phyloP scores from a whole-genome alignment of 2,888 invertebrate species.

The Eulithis prunata region DNA sequence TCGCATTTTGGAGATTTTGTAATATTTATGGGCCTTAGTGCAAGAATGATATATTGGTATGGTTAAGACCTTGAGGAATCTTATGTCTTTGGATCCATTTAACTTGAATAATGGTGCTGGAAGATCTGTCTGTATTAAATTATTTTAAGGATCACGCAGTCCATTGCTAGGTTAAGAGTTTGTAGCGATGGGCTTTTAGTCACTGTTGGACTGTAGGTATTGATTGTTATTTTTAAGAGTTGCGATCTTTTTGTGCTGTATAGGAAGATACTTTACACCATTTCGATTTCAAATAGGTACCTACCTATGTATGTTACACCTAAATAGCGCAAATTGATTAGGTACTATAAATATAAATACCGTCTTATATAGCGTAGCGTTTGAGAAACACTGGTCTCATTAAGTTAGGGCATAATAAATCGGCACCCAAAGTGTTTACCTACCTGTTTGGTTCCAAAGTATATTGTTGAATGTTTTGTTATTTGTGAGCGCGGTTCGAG shows the following conservation, averaged over 20 bases:
- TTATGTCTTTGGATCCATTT: constrained; percentile 54
- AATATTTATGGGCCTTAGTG: constrained; percentile 46
- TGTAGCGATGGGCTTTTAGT: constrained; percentile 55
- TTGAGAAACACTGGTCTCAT: constrained; percentile 82
- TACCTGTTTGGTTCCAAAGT: constrained; percentile 79
- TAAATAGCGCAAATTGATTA: constrained; percentile 51
- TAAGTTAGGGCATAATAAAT: constrained; percentile 74
- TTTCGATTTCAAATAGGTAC: constrained; percentile 28
- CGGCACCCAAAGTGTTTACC: constrained; percentile 79
- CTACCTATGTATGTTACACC: constrained; percentile 37
- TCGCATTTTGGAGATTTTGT: constrained; percentile 43
- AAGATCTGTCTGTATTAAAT: constrained; percentile 75
- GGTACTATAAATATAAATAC: constrained; percentile 44
- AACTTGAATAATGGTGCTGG: constrained; percentile 74
- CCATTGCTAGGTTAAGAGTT: constrained; percentile 50
- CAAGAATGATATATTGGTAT: constrained; percentile 45
- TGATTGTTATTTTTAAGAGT: constrained; percentile 57
- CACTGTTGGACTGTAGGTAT: constrained; percentile 61
- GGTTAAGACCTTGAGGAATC: constrained; percentile 47
- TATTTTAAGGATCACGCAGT: constrained; percentile 56
- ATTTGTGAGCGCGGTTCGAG: constrained; percentile 69
- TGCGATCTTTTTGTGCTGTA: constrained; percentile 56
- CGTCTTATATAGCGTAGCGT: constrained; percentile 45
- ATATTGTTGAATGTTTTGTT: constrained; percentile 83
- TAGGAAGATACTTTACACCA: constrained; percentile 16